Conservation (phyloP, 2,797 vertebrate genomes). For the Sebastolobus altivelis region DNA sequence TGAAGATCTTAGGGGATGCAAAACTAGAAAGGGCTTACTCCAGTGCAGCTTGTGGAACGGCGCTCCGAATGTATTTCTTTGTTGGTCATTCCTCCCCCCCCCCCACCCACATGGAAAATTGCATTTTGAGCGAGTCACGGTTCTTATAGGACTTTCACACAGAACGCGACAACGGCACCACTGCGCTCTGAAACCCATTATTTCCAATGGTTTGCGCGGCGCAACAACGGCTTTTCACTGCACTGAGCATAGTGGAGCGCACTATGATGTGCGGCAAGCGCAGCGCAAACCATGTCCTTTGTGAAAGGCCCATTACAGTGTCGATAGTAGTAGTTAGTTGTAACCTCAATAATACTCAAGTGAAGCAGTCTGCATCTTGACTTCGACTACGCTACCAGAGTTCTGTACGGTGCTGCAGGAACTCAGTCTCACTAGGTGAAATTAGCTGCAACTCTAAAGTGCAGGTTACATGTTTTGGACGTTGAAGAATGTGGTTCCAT, state of each 20-base stretch:
- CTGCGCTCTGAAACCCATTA: too few species aligned
- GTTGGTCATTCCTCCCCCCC: slow-evolving; percentile 7
- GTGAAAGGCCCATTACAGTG: background rate
- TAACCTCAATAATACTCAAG: slow-evolving; percentile 10
- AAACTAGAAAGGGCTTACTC: slow-evolving; percentile 85
- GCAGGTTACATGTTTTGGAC: background rate
- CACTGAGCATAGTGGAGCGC: too few species aligned
- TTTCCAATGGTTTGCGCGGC: too few species aligned
- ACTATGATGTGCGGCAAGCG: too few species aligned
- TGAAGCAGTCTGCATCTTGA: slow-evolving; percentile 26
- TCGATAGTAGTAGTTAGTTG: slow-evolving; percentile 9
- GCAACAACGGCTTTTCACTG: too few species aligned
- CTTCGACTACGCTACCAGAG: slow-evolving; percentile 11
- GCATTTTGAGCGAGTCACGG: background rate
- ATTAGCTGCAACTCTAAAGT: slow-evolving; percentile 1
- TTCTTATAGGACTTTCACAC: background rate
- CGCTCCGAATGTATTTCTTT: slow-evolving; percentile 71
- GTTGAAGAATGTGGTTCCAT: background rate
- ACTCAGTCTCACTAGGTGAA: slow-evolving; percentile 11
- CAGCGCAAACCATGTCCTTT: too few species aligned
- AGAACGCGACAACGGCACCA: too few species aligned
- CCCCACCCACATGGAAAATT: background rate
- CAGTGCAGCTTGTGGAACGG: slow-evolving; percentile 78
- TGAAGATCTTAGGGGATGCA: slow-evolving; percentile 79
- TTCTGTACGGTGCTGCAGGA: background rate